Percentiles rank a stretch among this genome's conserved stretches.
phyloP scores from a whole-genome alignment of 2,888 invertebrate genomes.

The Cerastis rubricosa region DNA sequence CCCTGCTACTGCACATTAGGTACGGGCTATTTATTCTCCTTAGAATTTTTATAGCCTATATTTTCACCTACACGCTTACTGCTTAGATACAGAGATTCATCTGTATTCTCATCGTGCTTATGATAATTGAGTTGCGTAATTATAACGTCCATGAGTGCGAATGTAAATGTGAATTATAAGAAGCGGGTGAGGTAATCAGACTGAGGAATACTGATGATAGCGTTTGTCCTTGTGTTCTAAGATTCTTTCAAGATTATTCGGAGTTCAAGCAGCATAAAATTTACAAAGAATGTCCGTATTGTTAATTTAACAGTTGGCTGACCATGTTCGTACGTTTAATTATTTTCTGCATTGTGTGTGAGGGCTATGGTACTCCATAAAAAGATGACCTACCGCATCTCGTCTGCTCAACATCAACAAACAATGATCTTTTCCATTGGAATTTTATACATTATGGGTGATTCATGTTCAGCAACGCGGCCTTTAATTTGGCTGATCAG shows the following conservation, averaged over 20 bases:
- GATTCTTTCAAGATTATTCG: conserved; percentile 26
- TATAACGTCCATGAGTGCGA: conserved; percentile 58
- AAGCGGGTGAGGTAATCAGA: conserved; percentile 58
- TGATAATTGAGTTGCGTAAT: conserved; percentile 63
- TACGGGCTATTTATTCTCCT: conserved; percentile 54
- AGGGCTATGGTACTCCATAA: background rate
- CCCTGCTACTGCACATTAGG: conserved; percentile 46
- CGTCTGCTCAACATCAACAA: background rate
- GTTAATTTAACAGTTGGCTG: conserved; percentile 2
- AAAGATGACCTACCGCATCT: background rate
- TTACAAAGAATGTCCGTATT: conserved; percentile 15
- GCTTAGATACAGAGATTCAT: conserved; percentile 46
- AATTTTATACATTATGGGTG: background rate
- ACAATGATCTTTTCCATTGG: background rate
- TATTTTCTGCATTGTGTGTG: background rate
- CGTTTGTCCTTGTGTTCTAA: conserved; percentile 26
- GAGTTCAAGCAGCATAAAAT: background rate
- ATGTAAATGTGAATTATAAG: conserved; percentile 58
- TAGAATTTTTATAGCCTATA: conserved; percentile 48
- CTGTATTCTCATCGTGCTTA: conserved; percentile 52
- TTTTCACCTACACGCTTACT: conserved; percentile 52
- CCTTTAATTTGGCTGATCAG: background rate
- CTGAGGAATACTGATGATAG: conserved; percentile 39
- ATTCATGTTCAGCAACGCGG: background rate
- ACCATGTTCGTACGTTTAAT: background rate